Evolutionary conservation across 1,140 invertebrate genomes (phyloP).

Genomic region (Heterodera schachtii): DNA sequence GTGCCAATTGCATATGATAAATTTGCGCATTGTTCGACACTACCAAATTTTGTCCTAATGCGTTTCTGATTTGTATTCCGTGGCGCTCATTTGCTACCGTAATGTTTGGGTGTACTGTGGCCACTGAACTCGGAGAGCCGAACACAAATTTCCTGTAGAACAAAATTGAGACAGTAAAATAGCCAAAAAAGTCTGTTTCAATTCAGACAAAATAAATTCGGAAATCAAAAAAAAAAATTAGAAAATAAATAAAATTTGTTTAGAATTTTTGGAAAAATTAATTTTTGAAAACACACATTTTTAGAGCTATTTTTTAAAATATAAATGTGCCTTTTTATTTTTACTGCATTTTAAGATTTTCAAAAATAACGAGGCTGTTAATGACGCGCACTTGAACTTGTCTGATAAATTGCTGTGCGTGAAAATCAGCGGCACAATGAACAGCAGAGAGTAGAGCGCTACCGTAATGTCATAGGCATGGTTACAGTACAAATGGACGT

Average conservation of each 20-base stretch:
- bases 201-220: too few relatives aligned
- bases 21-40: not conserved
- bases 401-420: not conserved
- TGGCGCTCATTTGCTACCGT: not conserved
- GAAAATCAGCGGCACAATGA: constrained; percentile 11
- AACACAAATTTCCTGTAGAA: not conserved
- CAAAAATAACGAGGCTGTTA: too few relatives aligned
- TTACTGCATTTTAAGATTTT: too few relatives aligned
- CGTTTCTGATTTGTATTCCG: not conserved
- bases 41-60: not conserved
- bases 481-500: not conserved
- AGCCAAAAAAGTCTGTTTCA: too few relatives aligned
- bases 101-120: not conserved
- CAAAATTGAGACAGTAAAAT: too few relatives aligned
- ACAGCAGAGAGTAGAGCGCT: not conserved
- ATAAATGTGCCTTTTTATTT: too few relatives aligned
- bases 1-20: not conserved
- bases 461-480: constrained; percentile 5
- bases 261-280: too few relatives aligned
- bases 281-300: too few relatives aligned
- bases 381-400: not conserved
- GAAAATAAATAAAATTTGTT: too few relatives aligned
- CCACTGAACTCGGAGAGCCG: not conserved
- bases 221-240: too few relatives aligned
- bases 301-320: too few relatives aligned